phyloP scores from a whole-genome alignment of 2,888 invertebrate genomes.

The Drosophila neonasuta region DNA sequence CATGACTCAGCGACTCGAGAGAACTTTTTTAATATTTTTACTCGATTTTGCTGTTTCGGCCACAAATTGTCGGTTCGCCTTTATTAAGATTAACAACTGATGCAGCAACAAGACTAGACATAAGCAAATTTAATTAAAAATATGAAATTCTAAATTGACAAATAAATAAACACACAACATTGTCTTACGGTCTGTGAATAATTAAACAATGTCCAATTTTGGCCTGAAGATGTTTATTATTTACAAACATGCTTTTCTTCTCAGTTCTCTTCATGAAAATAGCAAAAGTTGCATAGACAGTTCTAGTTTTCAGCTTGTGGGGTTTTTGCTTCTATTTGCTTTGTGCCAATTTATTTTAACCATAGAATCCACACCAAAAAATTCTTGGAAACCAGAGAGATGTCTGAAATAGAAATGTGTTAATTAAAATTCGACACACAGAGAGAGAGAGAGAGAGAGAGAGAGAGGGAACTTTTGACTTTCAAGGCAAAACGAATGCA shows the following conservation, averaged over 20 bases:
- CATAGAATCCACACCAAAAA: neutral
- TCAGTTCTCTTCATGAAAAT: neutral
- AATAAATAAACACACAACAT: constrained; percentile 11
- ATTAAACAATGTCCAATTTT: neutral
- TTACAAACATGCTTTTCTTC: neutral
- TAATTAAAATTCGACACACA: neutral
- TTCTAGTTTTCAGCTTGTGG: neutral
- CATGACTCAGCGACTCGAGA: constrained; percentile 21
- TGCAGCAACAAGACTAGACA: constrained; percentile 1
- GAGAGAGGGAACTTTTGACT: neutral
- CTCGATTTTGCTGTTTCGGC: neutral
- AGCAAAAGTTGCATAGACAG: neutral
- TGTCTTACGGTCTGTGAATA: neutral
- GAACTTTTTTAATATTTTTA: constrained; percentile 48
- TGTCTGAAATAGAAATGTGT: constrained; percentile 8
- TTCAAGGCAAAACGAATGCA: neutral
- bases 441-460: too few species aligned
- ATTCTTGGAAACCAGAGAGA: neutral
- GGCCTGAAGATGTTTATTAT: neutral
- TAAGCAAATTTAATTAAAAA: constrained; percentile 38
- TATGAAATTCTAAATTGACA: constrained; percentile 15
- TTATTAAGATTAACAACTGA: constrained; percentile 24
- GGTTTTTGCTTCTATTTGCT: neutral
- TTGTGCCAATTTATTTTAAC: constrained; percentile 8
- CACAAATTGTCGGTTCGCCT: constrained; percentile 16